Percentiles rank a stretch among this genome's conserved stretches.
phyloP scores from a whole-genome alignment of 2,888 invertebrate genomes.

The Cantharis nigra region DNA sequence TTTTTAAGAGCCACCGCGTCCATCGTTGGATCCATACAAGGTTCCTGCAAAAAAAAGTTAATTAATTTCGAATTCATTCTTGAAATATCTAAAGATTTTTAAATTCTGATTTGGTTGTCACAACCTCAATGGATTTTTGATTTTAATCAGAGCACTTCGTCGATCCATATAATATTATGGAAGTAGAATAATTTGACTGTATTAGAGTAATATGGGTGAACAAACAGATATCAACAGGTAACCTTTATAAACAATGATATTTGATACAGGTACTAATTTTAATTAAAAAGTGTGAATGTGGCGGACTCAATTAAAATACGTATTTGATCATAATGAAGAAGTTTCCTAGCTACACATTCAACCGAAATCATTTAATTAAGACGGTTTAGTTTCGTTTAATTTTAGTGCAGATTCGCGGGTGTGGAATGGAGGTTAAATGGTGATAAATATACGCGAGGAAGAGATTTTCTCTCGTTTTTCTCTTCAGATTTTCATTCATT shows the following conservation, averaged over 20 bases:
- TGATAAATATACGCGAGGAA: not conserved
- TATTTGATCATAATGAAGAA: not conserved
- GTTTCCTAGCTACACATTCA: not conserved
- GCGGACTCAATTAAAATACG: not conserved
- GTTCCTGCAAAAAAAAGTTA: constrained; percentile 36
- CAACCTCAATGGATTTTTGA: not conserved
- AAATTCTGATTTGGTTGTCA: too few species aligned
- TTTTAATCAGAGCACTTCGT: not conserved
- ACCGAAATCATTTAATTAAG: not conserved
- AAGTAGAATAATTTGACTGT: not conserved
- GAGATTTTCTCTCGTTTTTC: not conserved
- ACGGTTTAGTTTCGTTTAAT: not conserved
- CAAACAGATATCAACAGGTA: not conserved
- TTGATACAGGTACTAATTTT: not conserved
- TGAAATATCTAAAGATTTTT: too few species aligned
- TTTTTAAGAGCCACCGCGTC: constrained; percentile 55
- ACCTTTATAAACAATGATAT: not conserved
- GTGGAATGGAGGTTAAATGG: too few species aligned
- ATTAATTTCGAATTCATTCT: not conserved
- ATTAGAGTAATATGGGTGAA: not conserved
- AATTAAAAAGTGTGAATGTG: not conserved
- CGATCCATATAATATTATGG: not conserved
- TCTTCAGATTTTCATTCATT: not conserved
- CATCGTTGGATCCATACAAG: constrained; percentile 43
- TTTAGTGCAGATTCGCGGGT: not conserved